phyloP scores from a whole-genome alignment of 2,113 vertebrate species.

The Prunella himalayana region DNA sequence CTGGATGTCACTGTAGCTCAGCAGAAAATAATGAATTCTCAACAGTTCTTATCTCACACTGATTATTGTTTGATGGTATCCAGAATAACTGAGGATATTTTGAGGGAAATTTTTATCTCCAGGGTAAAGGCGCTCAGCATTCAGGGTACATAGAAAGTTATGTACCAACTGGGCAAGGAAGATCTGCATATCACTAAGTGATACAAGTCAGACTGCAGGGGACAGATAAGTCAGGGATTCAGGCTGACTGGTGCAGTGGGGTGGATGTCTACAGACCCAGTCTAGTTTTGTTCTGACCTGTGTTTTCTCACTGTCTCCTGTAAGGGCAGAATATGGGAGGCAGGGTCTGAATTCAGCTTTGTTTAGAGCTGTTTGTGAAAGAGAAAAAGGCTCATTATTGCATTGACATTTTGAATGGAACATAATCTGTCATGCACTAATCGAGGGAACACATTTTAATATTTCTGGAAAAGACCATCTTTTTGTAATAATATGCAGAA shows the following conservation, averaged over 20 bases:
- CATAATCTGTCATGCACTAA: background rate
- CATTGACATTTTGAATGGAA: background rate
- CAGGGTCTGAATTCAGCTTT: background rate
- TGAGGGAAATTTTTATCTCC: conserved; percentile 27
- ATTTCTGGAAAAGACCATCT: conserved; percentile 12
- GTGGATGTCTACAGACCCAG: background rate
- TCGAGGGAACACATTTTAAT: conserved; percentile 2
- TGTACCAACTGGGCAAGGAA: background rate
- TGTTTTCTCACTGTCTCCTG: background rate
- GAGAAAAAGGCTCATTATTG: background rate
- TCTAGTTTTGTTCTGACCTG: background rate
- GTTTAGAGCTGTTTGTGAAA: background rate
- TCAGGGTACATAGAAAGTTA: background rate
- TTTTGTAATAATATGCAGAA: background rate
- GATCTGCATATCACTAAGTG: background rate
- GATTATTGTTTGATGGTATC: conserved; percentile 52
- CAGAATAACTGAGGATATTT: conserved; percentile 41
- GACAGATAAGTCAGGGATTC: background rate
- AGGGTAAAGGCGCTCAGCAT: background rate
- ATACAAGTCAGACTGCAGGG: background rate
- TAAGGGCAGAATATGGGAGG: background rate
- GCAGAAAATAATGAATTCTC: conserved; percentile 50
- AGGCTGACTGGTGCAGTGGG: background rate
- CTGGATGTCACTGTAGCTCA: conserved; percentile 55
- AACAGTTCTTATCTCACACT: conserved; percentile 28